A percentile compares a stretch with the other conserved stretches of the same genome.
Evolutionary conservation across 37 sponge, comb jelly and placozoan species (phyloP).

Genomic region (Axinella damicornis): DNA sequence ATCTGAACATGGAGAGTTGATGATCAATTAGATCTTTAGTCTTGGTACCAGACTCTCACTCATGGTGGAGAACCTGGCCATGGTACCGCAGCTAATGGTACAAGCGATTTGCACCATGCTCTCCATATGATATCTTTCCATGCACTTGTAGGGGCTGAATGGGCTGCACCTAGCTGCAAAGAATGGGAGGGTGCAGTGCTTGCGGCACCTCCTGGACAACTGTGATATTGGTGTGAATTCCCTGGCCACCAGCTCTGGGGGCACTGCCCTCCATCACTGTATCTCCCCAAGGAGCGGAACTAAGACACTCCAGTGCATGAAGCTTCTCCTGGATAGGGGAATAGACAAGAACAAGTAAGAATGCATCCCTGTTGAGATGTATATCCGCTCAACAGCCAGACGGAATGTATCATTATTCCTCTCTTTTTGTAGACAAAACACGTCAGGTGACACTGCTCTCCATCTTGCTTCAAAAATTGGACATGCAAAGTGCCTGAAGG

Average conservation of each 20-base stretch:
- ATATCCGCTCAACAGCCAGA: too few species aligned
- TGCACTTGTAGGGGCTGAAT: slow-evolving; percentile 48
- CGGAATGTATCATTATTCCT: too few species aligned
- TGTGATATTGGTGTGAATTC: slow-evolving; percentile 41
- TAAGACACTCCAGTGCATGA: slow-evolving; percentile 43
- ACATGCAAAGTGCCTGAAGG: slow-evolving; percentile 27
- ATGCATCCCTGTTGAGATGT: too few species aligned
- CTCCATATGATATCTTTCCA: too few species aligned
- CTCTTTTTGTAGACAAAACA: slow-evolving; percentile 38
- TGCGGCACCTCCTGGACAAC: slow-evolving; percentile 68
- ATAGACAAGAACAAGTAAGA: slow-evolving; percentile 67
- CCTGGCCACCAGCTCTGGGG: neutral
- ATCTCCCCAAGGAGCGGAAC: neutral
- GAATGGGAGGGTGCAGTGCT: slow-evolving; percentile 45
- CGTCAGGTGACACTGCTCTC: slow-evolving; percentile 47
- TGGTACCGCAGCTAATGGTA: too few species aligned
- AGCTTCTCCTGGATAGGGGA: slow-evolving; percentile 59
- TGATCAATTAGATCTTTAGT: too few species aligned
- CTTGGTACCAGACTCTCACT: too few species aligned
- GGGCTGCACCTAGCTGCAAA: slow-evolving; percentile 74
- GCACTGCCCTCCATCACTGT: slow-evolving; percentile 70
- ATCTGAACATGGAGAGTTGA: too few species aligned
- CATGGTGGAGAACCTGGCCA: too few species aligned
- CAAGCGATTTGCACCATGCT: too few species aligned
- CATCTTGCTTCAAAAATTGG: slow-evolving; percentile 64